Evolutionary conservation across 1,140 invertebrate species (phyloP).

Genomic region (Arion vulgaris): DNA sequence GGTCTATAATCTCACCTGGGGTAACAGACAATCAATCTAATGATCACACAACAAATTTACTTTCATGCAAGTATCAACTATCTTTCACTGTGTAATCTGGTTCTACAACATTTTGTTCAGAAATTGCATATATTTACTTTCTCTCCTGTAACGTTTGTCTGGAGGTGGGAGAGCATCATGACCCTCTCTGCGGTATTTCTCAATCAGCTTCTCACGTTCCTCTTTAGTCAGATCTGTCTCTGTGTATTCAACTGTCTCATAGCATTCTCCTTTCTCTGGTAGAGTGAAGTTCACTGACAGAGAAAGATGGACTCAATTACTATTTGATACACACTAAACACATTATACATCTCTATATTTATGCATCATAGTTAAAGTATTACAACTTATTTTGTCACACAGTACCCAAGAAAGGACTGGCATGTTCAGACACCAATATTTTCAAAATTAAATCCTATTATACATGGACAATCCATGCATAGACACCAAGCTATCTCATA

Average conservation of each 20-base stretch:
- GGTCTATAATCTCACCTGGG: too few species aligned
- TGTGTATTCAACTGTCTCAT: conserved; percentile 82
- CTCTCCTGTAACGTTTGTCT: conserved; percentile 73
- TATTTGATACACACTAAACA: background rate
- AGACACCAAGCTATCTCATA: too few species aligned
- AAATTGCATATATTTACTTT: conserved; percentile 48
- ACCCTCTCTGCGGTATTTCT: conserved; percentile 86
- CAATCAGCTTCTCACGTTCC: conserved; percentile 81
- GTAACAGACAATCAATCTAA: too few species aligned
- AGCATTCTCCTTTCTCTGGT: conserved; percentile 80
- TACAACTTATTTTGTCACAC: conserved; percentile 23
- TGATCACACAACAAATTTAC: too few species aligned
- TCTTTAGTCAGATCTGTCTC: conserved; percentile 81
- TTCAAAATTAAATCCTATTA: too few species aligned
- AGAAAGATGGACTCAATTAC: background rate
- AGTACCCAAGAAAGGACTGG: too few species aligned
- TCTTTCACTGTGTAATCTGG: too few species aligned
- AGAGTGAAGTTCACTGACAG: conserved; percentile 82
- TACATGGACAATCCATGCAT: too few species aligned
- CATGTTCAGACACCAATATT: too few species aligned
- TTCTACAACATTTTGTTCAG: too few species aligned
- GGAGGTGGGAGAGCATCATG: conserved; percentile 75
- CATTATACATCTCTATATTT: background rate
- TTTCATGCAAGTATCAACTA: too few species aligned
- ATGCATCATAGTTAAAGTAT: background rate